Base-by-base conservation (phyloP, 2,888 invertebrate genomes). In the Calameuta pallipes region DNA sequence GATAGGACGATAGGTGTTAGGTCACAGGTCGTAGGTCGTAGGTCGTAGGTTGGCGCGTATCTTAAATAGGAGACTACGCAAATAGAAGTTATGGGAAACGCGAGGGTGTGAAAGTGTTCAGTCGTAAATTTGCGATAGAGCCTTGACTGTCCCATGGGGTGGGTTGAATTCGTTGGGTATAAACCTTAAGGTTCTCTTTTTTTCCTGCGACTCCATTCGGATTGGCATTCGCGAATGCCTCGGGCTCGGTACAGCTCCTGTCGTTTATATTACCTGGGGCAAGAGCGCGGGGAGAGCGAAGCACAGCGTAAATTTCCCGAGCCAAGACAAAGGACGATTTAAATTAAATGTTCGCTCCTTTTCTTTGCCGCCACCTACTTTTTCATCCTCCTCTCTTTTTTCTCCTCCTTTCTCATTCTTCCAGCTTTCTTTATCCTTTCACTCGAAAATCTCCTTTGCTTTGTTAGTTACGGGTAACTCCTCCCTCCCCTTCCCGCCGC, bases 271-370 rank as follows among this genome's bases (percentile, higher is more conserved):
- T 23, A 9, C 56, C 9, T 9, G 9, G 2, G 23, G 56, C 9
- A 56, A 9, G 23, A 23, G 23, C 1, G 56, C 56, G 9, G 56
- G 56, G 23, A 36, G 36, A 23, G 23, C 56, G 23, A 56, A 34
- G 30, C 30, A 23, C 30, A 23, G 15, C 71, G 13, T 34, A 71
- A 71, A 34, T 33, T 31, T 15, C 4, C 31, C 71, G 76, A 74
- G 69, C 74, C 80, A 74, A 78, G 77, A 81, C 83, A 87, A 86
- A 87, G 80, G 78, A 69, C 83, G 85, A 86, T 88, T 86, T 83
- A 85, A 88, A 88, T 88, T 85, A 88, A 88, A 87, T 82, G 83
- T 84, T 84, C 79, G 82, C 81, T 36, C 36, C 84, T 83, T 85
- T 86, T 84, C 81, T 75, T 80, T 36, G 37, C 69, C 76, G 77